Evolutionary conservation across 2,113 vertebrate species (phyloP), one percentile per base, ranked within the genome.

Genomic region (Sardina pilchardus): DNA sequence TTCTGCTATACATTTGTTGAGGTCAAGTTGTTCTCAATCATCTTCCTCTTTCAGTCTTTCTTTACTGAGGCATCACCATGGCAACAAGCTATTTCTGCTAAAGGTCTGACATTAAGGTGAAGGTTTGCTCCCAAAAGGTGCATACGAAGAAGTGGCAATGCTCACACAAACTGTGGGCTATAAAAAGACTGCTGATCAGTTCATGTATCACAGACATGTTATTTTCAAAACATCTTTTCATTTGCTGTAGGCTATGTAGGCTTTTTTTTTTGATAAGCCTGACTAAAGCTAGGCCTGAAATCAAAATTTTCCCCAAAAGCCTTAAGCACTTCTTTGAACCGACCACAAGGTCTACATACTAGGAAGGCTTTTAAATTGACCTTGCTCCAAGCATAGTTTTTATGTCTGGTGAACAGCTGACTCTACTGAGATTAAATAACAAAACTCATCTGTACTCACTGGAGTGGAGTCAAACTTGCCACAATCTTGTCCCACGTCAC

Each of bases 401-500:
- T 21, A 17, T 24, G 24, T 63, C 8, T 63, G 56, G 24, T 63
- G 56, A n/a, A 63, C 24, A n/a, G 19, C 56, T n/a, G 56, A 63
- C 24, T 63, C 56, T 21, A 63, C 24, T 63, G 56, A 63, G 24
- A 63, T 3, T 4, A 16, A 48, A 26, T 63, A 8, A 8, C 3
- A n/a, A 56, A 17, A 48, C 50, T 56, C 17, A 56, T 0, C 50
- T 56, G 50, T 56, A 21, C 16, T 67, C 63, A 8, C 63, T 67
- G 63, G 81, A 87, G 84, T 83, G 84, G 81, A 85, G 83, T 48
- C 85, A 89, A 89, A 26, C 85, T 78, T 59, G 63, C 81, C 82
- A 81, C 85, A 82, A 85, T 85, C 67, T 26, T 26, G 80, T 85
- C 84, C 88, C 82, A 87, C 86, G 91, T 86, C 88, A 88, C n/a